Conservation (phyloP, 2,797 vertebrate species). For the Peromyscus melanophrys region DNA sequence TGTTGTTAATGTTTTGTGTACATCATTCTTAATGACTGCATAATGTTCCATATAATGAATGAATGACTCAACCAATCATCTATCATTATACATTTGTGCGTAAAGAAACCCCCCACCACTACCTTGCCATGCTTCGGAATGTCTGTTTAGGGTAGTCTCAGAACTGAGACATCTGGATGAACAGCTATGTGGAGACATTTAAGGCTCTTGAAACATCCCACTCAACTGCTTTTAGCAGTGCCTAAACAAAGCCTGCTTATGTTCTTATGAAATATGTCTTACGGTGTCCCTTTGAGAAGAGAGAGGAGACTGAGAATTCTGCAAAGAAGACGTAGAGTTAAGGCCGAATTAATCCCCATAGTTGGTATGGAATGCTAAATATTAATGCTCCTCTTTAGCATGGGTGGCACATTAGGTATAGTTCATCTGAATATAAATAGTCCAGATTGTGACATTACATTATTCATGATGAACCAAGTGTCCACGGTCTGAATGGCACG, state of each 20-base stretch:
- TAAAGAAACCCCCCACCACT: background rate
- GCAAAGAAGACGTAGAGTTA: slow-evolving; percentile 75
- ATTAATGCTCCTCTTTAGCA: slow-evolving; percentile 86
- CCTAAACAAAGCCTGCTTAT: background rate
- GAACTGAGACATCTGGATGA: slow-evolving; percentile 29
- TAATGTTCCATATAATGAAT: slow-evolving; percentile 53
- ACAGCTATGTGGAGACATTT: slow-evolving; percentile 13
- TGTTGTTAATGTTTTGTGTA: slow-evolving; percentile 39
- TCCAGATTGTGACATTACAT: slow-evolving; percentile 80
- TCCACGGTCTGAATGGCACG: slow-evolving; percentile 75
- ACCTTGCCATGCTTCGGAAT: background rate
- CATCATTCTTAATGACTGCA: slow-evolving; percentile 57
- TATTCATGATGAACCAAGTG: slow-evolving; percentile 85
- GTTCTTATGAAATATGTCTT: slow-evolving; percentile 44
- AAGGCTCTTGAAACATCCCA: background rate
- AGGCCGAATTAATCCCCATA: slow-evolving; percentile 83
- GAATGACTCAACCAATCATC: slow-evolving; percentile 40
- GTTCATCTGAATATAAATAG: slow-evolving; percentile 87
- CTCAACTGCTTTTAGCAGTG: background rate
- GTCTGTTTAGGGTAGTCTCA: background rate
- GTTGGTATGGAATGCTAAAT: slow-evolving; percentile 85
- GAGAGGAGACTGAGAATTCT: slow-evolving; percentile 78
- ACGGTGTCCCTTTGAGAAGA: slow-evolving; percentile 73
- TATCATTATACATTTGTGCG: background rate
- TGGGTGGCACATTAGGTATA: slow-evolving; percentile 82